Evolutionary conservation across 1,140 invertebrate genomes (phyloP).

Genomic region (Nymphalis io): DNA sequence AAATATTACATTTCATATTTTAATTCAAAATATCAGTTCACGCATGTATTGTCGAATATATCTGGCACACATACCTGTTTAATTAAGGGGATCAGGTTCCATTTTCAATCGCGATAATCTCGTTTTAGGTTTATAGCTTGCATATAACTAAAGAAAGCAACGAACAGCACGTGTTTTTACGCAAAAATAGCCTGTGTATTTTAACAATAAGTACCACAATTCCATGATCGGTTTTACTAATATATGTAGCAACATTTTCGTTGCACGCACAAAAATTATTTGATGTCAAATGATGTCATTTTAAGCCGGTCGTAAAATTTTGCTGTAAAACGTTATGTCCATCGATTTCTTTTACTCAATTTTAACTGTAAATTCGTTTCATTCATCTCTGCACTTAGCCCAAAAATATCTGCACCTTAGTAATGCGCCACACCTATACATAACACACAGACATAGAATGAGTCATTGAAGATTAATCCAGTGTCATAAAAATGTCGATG

Average conservation of each 20-base stretch:
- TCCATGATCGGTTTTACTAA: background rate
- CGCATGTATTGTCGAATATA: slow-evolving; percentile 10
- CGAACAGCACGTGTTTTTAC: slow-evolving; percentile 12
- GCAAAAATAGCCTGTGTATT: slow-evolving; percentile 13
- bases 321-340: slow-evolving; percentile 47
- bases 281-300: slow-evolving; percentile 57
- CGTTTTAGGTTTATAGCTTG: slow-evolving; percentile 45
- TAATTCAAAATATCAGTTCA: slow-evolving; percentile 25
- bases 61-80: slow-evolving; percentile 45
- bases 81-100: slow-evolving; percentile 43
- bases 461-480: slow-evolving; percentile 28
- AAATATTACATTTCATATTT: slow-evolving; percentile 7
- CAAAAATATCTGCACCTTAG: slow-evolving; percentile 27
- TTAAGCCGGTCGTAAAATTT: slow-evolving; percentile 51
- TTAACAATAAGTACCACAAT: slow-evolving; percentile 15
- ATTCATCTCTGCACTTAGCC: slow-evolving; percentile 46
- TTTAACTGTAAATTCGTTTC: slow-evolving; percentile 52
- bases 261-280: slow-evolving; percentile 44
- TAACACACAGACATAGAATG: slow-evolving; percentile 22
- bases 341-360: slow-evolving; percentile 43
- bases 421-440: slow-evolving; percentile 38
- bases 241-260: slow-evolving; percentile 16
- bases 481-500: slow-evolving; percentile 35
- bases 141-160: slow-evolving; percentile 25
- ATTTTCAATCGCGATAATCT: slow-evolving; percentile 49